Evolutionary conservation across 2,888 invertebrate genomes (phyloP).

Genomic region (Nipponacmea schrenckii): DNA sequence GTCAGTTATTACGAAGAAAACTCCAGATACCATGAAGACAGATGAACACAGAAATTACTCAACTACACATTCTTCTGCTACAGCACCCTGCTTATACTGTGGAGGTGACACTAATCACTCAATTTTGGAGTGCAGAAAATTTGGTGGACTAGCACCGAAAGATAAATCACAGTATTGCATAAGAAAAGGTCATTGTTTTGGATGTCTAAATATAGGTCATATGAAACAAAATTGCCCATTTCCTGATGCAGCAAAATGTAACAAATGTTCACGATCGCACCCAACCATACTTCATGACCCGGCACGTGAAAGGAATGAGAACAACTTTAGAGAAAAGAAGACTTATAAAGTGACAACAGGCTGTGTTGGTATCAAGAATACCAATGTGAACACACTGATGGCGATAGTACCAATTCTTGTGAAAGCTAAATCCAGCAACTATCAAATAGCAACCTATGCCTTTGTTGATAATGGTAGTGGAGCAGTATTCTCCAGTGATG

Average conservation of each 20-base stretch:
- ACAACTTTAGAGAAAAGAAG: too few species aligned
- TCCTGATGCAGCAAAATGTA: too few species aligned
- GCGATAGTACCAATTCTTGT: too few species aligned
- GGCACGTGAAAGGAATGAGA: too few species aligned
- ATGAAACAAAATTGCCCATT: too few species aligned
- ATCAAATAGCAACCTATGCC: constrained; percentile 15
- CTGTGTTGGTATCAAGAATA: too few species aligned
- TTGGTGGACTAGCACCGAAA: neutral
- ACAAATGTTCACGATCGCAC: too few species aligned
- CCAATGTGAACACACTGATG: too few species aligned
- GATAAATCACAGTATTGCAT: neutral
- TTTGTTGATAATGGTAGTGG: constrained; percentile 16
- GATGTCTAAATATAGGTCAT: neutral
- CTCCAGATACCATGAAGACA: neutral
- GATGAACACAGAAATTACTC: too few species aligned
- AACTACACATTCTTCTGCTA: neutral
- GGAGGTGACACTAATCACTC: neutral
- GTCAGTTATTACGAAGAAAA: neutral
- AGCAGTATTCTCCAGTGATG: constrained; percentile 14
- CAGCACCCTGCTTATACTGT: neutral
- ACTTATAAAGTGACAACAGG: too few species aligned
- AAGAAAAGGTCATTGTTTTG: neutral
- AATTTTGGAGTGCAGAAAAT: neutral
- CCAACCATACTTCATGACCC: too few species aligned
- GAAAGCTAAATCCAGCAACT: too few species aligned